phyloP scores from a whole-genome alignment of 2,888 invertebrate genomes.

The Meteorus cinctellus region DNA sequence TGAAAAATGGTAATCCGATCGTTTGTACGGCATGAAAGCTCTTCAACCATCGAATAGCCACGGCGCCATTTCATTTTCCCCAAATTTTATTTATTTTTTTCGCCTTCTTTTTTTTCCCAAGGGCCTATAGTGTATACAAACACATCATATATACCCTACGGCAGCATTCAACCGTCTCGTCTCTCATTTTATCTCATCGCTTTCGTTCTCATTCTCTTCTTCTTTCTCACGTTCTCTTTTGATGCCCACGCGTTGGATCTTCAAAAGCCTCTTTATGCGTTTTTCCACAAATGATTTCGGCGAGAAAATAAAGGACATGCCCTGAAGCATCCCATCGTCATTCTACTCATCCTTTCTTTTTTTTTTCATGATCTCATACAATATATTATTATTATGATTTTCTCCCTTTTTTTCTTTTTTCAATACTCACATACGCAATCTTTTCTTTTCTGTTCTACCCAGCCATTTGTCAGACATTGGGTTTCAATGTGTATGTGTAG shows the following conservation, averaged over 20 bases:
- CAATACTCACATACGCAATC: background rate
- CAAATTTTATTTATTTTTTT: conserved; percentile 11
- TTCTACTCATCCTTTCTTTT: conserved; percentile 14
- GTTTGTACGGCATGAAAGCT: conserved; percentile 52
- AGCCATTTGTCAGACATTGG: conserved; percentile 18
- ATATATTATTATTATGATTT: background rate
- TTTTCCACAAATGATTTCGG: conserved; percentile 29
- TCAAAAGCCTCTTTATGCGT: conserved; percentile 35
- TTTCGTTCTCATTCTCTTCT: conserved; percentile 34
- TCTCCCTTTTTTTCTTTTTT: background rate
- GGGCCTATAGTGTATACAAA: conserved; percentile 13
- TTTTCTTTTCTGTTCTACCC: background rate
- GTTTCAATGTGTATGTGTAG: conserved; percentile 16
- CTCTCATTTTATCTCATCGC: conserved; percentile 29
- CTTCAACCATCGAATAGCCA: conserved; percentile 21
- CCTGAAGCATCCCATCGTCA: conserved; percentile 21
- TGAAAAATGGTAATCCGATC: conserved; percentile 63
- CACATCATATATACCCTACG: conserved; percentile 7
- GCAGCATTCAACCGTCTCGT: conserved; percentile 33
- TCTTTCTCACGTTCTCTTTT: conserved; percentile 35
- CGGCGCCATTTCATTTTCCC: conserved; percentile 33
- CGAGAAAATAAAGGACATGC: conserved; percentile 29
- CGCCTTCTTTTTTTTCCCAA: background rate
- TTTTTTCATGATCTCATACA: conserved; percentile 2
- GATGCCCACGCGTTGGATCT: conserved; percentile 27